phyloP scores from a whole-genome alignment of 2,888 invertebrate species.

The Drosophila pegasa region DNA sequence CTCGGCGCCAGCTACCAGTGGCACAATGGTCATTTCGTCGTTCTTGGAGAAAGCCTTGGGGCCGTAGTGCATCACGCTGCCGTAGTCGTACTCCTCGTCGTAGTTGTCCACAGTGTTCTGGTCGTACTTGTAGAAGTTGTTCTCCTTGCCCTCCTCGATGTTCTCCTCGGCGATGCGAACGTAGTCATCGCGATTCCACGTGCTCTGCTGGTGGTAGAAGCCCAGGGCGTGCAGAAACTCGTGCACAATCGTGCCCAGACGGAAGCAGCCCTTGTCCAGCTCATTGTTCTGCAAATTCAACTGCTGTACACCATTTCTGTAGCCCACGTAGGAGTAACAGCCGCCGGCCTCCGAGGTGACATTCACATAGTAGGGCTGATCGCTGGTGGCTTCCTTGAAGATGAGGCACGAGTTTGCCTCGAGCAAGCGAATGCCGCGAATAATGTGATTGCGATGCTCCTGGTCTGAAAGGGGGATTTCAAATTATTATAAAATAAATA shows the following conservation, averaged over 20 bases:
- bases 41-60: slow-evolving; percentile 90
- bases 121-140: slow-evolving; percentile 89
- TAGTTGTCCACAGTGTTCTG: slow-evolving; percentile 86
- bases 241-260: slow-evolving; percentile 88
- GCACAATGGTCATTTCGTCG: slow-evolving; percentile 88
- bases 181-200: slow-evolving; percentile 90
- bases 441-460: slow-evolving; percentile 87
- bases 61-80: slow-evolving; percentile 93
- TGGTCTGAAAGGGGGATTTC: slow-evolving; percentile 68
- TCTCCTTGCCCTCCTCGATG: slow-evolving; percentile 86
- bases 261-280: slow-evolving; percentile 81
- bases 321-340: slow-evolving; percentile 92
- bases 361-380: slow-evolving; percentile 67
- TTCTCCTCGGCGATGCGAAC: slow-evolving; percentile 86
- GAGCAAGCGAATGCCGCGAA: slow-evolving; percentile 89
- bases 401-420: slow-evolving; percentile 90
- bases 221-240: slow-evolving; percentile 92
- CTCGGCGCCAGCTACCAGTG: slow-evolving; percentile 79
- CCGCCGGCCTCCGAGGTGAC: slow-evolving; percentile 85
- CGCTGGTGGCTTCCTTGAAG: slow-evolving; percentile 87
- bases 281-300: slow-evolving; percentile 76
- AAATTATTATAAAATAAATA: too few relatives aligned
- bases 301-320: slow-evolving; percentile 85
- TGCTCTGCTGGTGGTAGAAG: slow-evolving; percentile 92
- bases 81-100: slow-evolving; percentile 90